Percentiles rank a stretch among this genome's conserved stretches.
These are phyloP conservation scores for Parnassius mnemosyne DNA, from an alignment of 2,888 invertebrate genomes.

Conservation along the genomic window DNA sequence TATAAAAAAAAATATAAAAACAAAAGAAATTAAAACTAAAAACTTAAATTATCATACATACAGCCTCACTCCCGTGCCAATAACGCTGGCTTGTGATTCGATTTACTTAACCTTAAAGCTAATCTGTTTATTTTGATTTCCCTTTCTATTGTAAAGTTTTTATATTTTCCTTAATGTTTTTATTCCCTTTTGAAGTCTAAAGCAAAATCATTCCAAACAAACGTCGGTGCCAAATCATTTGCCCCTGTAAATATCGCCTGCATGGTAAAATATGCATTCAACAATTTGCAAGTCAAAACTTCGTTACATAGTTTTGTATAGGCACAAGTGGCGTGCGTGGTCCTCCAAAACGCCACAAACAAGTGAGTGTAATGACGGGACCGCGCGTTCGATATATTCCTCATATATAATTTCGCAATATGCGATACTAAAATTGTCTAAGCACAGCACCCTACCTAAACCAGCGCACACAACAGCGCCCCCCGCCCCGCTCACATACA, in stretches of 20 bases:
- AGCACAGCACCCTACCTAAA: slow-evolving; percentile 68
- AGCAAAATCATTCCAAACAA: too few species aligned
- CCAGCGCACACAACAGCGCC: slow-evolving; percentile 42
- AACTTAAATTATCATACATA: too few species aligned
- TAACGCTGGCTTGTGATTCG: too few species aligned
- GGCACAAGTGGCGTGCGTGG: slow-evolving; percentile 6
- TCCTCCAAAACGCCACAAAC: slow-evolving; percentile 32
- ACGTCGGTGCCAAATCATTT: too few species aligned
- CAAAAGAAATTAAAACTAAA: too few species aligned
- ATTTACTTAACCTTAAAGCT: too few species aligned
- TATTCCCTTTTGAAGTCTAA: too few species aligned
- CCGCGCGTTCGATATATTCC: slow-evolving; percentile 35
- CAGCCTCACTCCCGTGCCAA: too few species aligned
- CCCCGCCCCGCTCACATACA: slow-evolving; percentile 42
- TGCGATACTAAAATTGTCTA: slow-evolving; percentile 76
- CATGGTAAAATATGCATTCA: slow-evolving; percentile 16
- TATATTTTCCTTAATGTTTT: too few species aligned
- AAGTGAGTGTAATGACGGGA: slow-evolving; percentile 30
- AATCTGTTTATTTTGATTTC: too few species aligned
- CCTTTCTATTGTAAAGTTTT: too few species aligned
- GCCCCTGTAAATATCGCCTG: slow-evolving; percentile 10
- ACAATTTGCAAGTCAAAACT: slow-evolving; percentile 24
- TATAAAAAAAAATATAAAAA: too few species aligned
- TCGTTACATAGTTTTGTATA: slow-evolving; percentile 16
- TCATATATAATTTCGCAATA: slow-evolving; percentile 66